Evolutionary conservation across 1,140 invertebrate genomes (phyloP).

Genomic region (Ylistrum balloti): DNA sequence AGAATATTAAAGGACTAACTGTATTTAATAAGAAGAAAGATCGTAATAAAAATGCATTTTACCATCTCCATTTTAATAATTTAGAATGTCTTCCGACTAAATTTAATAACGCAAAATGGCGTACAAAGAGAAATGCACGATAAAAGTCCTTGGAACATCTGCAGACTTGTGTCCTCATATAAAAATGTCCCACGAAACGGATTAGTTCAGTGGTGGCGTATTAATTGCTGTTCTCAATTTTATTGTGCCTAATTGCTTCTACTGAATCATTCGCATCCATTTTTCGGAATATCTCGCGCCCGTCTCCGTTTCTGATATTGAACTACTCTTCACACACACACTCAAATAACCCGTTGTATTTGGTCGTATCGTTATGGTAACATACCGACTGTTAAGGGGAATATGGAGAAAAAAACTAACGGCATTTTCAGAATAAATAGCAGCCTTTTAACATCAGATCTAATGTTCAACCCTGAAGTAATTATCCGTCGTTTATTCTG

Average conservation of each 20-base stretch:
- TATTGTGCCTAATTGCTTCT: slow-evolving; percentile 22
- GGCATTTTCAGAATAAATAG: too few species aligned
- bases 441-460: too few species aligned
- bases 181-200: not conserved
- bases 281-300: slow-evolving; percentile 22
- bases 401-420: too few species aligned
- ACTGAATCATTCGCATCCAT: not conserved
- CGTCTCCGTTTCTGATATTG: slow-evolving; percentile 33
- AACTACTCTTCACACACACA: not conserved
- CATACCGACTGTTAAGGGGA: too few species aligned
- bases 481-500: too few species aligned
- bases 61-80: not conserved
- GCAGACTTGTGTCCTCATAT: slow-evolving; percentile 15
- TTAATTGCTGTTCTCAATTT: slow-evolving; percentile 23
- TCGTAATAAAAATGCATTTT: slow-evolving; percentile 34
- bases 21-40: slow-evolving; percentile 5
- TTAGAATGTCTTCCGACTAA: not conserved
- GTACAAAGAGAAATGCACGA: slow-evolving; percentile 26
- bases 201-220: not conserved
- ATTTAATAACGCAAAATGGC: not conserved
- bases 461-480: too few species aligned
- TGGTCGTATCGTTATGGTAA: not conserved
- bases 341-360: not conserved
- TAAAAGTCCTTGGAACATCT: not conserved
- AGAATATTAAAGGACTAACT: slow-evolving; percentile 10